Percentiles rank a stretch among this genome's conserved stretches.
Evolutionary conservation across 2,113 vertebrate genomes (phyloP).

Genomic region (Columba livia): DNA sequence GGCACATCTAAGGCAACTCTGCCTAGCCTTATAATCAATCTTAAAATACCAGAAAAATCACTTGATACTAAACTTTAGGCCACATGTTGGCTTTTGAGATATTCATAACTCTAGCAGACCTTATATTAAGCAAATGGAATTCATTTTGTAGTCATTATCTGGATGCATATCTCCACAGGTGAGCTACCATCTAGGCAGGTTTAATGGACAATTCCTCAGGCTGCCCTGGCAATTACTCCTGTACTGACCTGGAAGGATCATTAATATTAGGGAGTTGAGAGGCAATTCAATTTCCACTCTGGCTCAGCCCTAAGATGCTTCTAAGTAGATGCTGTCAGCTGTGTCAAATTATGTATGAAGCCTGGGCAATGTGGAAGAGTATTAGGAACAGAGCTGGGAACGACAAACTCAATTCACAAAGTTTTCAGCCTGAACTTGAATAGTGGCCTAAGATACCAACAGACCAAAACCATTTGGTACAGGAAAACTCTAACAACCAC

Average conservation of each 20-base stretch:
- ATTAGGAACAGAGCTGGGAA: background rate
- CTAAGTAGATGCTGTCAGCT: slow-evolving; percentile 55
- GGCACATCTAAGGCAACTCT: background rate
- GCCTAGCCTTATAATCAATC: background rate
- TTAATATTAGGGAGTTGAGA: slow-evolving; percentile 51
- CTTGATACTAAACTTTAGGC: background rate
- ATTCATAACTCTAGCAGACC: background rate
- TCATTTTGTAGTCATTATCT: background rate
- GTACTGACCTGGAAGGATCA: slow-evolving; percentile 58
- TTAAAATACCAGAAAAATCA: slow-evolving; percentile 18
- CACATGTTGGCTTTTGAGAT: background rate
- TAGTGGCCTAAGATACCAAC: background rate
- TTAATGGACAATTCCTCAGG: slow-evolving; percentile 47
- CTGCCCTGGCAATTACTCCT: slow-evolving; percentile 42
- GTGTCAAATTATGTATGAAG: slow-evolving; percentile 25
- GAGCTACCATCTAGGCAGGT: slow-evolving; percentile 31
- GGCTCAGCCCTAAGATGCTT: background rate
- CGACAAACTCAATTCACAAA: slow-evolving; percentile 5
- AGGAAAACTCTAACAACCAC: background rate
- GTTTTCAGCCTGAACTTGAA: slow-evolving; percentile 17
- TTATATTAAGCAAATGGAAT: slow-evolving; percentile 24
- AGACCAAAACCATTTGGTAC: background rate
- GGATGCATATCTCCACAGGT: slow-evolving; percentile 19
- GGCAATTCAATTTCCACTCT: slow-evolving; percentile 51
- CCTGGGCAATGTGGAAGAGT: slow-evolving; percentile 5